A percentile compares a stretch with the other conserved stretches of the same genome.
Conservation (phyloP, 2,888 invertebrate species). For the Blera fallax region DNA sequence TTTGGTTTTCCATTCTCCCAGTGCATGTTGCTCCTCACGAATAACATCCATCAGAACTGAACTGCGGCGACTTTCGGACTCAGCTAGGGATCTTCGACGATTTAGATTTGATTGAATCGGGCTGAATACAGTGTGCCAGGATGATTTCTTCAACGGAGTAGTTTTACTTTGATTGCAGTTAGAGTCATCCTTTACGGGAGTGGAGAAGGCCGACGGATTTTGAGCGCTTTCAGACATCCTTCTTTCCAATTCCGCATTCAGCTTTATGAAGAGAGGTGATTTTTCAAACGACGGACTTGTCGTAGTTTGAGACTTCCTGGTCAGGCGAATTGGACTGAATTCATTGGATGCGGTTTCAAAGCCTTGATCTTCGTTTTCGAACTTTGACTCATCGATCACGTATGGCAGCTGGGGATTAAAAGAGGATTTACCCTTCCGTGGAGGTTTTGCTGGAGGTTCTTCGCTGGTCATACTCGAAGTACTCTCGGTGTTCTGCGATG, state of each 20-base stretch:
- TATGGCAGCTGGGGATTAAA: not conserved
- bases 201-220: slow-evolving; percentile 75
- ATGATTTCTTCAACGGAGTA: slow-evolving; percentile 25
- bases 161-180: not conserved
- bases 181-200: slow-evolving; percentile 75
- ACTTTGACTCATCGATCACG: slow-evolving; percentile 21
- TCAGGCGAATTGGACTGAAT: slow-evolving; percentile 75
- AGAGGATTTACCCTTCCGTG: not conserved
- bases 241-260: slow-evolving; percentile 32
- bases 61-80: slow-evolving; percentile 75
- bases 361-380: slow-evolving; percentile 76
- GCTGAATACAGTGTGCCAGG: slow-evolving; percentile 57
- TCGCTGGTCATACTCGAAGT: slow-evolving; percentile 6
- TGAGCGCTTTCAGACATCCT: slow-evolving; percentile 30
- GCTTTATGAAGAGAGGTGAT: slow-evolving; percentile 51
- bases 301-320: not conserved
- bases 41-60: slow-evolving; percentile 79
- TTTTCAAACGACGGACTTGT: not conserved
- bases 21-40: slow-evolving; percentile 76
- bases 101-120: slow-evolving; percentile 16
- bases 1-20: not conserved
- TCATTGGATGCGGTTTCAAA: slow-evolving; percentile 79
- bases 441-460: slow-evolving; percentile 30
- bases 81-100: slow-evolving; percentile 55
- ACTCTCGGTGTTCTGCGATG: slow-evolving; percentile 77